phyloP scores from a whole-genome alignment of 2,797 vertebrate genomes.

The Poecile montanus region DNA sequence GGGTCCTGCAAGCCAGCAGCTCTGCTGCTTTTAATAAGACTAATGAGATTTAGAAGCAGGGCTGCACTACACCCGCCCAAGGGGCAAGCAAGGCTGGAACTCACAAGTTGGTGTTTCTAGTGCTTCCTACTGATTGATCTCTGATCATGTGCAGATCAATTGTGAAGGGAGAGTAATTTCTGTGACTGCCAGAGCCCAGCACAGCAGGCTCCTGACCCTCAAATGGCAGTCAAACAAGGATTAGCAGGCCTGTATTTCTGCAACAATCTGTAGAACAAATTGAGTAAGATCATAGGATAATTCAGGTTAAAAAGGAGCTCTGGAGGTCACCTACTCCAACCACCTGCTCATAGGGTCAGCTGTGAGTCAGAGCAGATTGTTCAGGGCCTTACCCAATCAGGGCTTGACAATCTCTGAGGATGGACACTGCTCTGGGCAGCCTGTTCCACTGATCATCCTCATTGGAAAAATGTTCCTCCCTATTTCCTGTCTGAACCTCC shows the following conservation, averaged over 20 bases:
- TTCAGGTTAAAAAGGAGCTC: background rate
- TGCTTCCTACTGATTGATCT: slow-evolving; percentile 4
- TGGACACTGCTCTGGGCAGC: background rate
- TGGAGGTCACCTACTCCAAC: background rate
- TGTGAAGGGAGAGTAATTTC: background rate
- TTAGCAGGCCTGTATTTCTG: background rate
- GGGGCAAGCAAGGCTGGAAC: background rate
- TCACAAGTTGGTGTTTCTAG: background rate
- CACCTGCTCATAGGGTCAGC: background rate
- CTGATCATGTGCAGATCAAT: background rate
- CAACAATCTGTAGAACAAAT: background rate
- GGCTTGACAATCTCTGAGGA: background rate
- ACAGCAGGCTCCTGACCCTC: slow-evolving; percentile 7
- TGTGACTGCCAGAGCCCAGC: background rate
- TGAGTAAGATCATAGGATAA: background rate
- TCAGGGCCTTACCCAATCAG: background rate
- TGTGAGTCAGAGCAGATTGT: background rate
- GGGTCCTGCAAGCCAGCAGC: background rate
- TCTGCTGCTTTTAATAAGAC: slow-evolving; percentile 9
- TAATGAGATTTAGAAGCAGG: slow-evolving; percentile 18
- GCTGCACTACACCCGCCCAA: background rate
- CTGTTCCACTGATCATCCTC: background rate
- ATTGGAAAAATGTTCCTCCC: background rate
- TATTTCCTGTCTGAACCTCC: background rate
- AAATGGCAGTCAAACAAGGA: background rate